Evolutionary conservation across 2,113 vertebrate genomes (phyloP).

Genomic region (Limnothrissa miodon): DNA sequence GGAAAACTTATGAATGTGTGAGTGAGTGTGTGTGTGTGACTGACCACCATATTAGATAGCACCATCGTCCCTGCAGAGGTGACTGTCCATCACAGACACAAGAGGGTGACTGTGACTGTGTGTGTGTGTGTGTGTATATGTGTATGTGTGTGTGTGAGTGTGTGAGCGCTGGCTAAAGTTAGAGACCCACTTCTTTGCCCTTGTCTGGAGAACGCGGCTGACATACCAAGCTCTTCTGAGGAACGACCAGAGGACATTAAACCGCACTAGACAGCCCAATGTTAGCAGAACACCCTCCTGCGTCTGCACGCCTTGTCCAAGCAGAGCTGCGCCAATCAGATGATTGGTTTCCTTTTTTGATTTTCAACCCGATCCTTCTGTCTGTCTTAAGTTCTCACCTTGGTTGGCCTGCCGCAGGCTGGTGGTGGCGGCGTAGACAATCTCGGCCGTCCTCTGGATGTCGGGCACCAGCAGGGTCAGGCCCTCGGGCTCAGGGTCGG

Average conservation of each 20-base stretch:
- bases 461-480: constrained; percentile 94
- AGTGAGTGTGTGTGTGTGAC: neutral
- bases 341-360: neutral
- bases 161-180: constrained; percentile 40
- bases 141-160: neutral
- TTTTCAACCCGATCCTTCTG: neutral
- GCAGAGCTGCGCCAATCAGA: neutral
- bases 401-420: constrained; percentile 92
- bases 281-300: neutral
- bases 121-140: constrained; percentile 23
- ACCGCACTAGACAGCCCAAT: neutral
- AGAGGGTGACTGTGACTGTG: neutral
- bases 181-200: constrained; percentile 49
- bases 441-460: constrained; percentile 96
- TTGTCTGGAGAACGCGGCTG: constrained; percentile 33
- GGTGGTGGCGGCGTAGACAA: constrained; percentile 89
- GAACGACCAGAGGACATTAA: neutral
- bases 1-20: neutral
- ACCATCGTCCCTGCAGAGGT: neutral
- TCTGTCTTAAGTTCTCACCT: constrained; percentile 62
- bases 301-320: neutral
- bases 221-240: neutral
- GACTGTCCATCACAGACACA: constrained; percentile 2
- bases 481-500: constrained; percentile 96
- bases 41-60: neutral